Evolutionary conservation across 1,140 invertebrate genomes (phyloP), one percentile per base, ranked within the genome.

Genomic region (Apocrypta bakeri): DNA sequence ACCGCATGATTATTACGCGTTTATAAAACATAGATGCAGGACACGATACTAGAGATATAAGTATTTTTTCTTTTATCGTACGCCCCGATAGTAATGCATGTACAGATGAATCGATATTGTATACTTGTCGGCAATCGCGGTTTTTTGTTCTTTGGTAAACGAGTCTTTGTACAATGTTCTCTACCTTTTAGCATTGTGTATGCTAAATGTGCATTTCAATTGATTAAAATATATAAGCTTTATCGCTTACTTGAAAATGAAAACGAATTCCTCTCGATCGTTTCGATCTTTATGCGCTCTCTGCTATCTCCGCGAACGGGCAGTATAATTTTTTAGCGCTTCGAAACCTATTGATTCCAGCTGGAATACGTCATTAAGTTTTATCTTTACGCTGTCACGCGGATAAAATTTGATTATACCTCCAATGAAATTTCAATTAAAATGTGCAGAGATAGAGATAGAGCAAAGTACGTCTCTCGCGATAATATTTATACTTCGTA

Each of bases 1-100:
- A 74, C 40, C 25, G 31, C 61, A 74, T 29, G 72, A 74, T 74
- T 74, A 74, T 61, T 21, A 42, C 42, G 33, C 48, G 61, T 74
- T 17, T 61, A 74, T 74, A 27, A 74, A 74, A 17, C 72, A 74
- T 74, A 11, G 71, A 0, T 9, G 63, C 3, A 11, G 63, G 14
- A 29, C 37, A n/a, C 24, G 37, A 21, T 71, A 33, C 25, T 2
- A 29, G 31, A 71, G 68, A 37, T 71, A 3, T 8, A 66, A 66
- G 17, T 56, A 21, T 56, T 56, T 56, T 14, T 21, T 4, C 24
- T 61, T 61, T 64, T 66, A 29, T 66, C 24, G 63, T 29, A 4
- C 63, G 24, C n/a, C 27, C 24, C 63, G 27, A 66, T 27, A 1
- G 27, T 66, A 66, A 29, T 17, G 25, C n/a, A 9, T 66, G 8